phyloP scores from a whole-genome alignment of 1,140 invertebrate genomes.

The Trichonephila clavata region DNA sequence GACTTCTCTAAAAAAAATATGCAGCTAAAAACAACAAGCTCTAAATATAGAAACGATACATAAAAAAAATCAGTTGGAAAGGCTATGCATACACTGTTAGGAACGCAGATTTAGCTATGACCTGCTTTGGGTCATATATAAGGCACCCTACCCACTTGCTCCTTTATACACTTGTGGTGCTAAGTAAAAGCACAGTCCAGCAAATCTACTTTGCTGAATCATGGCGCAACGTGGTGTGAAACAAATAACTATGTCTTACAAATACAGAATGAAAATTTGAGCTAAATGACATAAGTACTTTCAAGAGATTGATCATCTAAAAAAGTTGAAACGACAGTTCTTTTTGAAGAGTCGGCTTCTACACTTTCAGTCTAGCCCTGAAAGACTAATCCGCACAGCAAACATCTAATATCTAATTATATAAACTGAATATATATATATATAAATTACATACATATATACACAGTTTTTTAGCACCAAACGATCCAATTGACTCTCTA shows the following conservation, averaged over 20 bases:
- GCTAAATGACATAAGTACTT: slow-evolving; percentile 60
- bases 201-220: slow-evolving; percentile 36
- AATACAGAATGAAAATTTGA: slow-evolving; percentile 50
- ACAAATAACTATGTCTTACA: slow-evolving; percentile 42
- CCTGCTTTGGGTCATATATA: slow-evolving; percentile 57
- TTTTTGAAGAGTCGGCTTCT: neutral
- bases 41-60: slow-evolving; percentile 73
- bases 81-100: slow-evolving; percentile 58
- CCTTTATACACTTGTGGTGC: slow-evolving; percentile 40
- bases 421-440: neutral
- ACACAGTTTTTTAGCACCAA: slow-evolving; percentile 37
- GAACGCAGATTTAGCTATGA: slow-evolving; percentile 68
- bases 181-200: slow-evolving; percentile 52
- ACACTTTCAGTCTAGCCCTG: slow-evolving; percentile 36
- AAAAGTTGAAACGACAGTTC: neutral
- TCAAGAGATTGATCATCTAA: slow-evolving; percentile 10
- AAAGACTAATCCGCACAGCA: slow-evolving; percentile 41
- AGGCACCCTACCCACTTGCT: slow-evolving; percentile 70
- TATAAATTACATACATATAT: neutral
- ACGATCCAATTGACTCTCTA: slow-evolving; percentile 15
- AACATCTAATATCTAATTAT: slow-evolving; percentile 45
- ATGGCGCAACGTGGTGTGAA: neutral
- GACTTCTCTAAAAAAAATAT: slow-evolving; percentile 73
- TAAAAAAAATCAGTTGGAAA: slow-evolving; percentile 58
- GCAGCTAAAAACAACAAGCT: slow-evolving; percentile 74